A percentile compares a stretch with the other conserved stretches of the same genome.
Conservation (phyloP, 37 sponge, comb jelly and placozoan species). For the Dysidea cf. avara region DNA sequence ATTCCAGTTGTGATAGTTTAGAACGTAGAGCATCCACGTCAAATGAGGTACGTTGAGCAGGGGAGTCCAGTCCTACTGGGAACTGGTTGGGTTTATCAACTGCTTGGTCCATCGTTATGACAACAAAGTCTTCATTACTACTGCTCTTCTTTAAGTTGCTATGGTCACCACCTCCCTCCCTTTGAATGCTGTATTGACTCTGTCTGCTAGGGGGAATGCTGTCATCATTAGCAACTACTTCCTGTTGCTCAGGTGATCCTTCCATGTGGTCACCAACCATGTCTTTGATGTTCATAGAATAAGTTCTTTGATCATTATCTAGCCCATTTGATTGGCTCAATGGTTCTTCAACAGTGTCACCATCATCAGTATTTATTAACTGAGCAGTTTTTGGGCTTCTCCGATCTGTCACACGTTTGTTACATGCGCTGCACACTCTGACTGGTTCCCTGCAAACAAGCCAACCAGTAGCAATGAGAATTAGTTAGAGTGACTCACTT, state of each 20-base stretch:
- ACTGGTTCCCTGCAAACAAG: constrained; percentile 43
- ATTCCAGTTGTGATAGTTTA: constrained; percentile 50
- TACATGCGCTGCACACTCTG: constrained; percentile 48
- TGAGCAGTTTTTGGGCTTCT: constrained; percentile 38
- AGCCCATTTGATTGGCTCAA: too few relatives aligned
- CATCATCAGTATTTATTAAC: constrained; percentile 44
- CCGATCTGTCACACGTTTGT: constrained; percentile 20
- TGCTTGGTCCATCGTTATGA: too few relatives aligned
- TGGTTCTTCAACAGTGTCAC: not conserved
- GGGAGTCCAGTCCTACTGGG: constrained; percentile 55
- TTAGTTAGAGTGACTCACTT: constrained; percentile 34
- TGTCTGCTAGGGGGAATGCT: not conserved
- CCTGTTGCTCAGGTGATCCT: too few relatives aligned
- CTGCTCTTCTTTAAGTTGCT: too few relatives aligned
- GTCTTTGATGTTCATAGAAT: constrained; percentile 46
- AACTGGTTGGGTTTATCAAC: constrained; percentile 3
- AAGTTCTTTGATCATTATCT: not conserved
- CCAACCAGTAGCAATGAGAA: not conserved
- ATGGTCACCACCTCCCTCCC: too few relatives aligned
- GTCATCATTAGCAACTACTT: too few relatives aligned
- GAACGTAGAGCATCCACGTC: constrained; percentile 53
- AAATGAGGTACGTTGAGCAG: constrained; percentile 7
- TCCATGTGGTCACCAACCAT: not conserved
- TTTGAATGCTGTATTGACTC: constrained; percentile 4
- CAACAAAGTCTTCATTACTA: too few relatives aligned